Evolutionary conservation across 2,888 invertebrate genomes (phyloP).

Genomic region (Pollenia amentaria): DNA sequence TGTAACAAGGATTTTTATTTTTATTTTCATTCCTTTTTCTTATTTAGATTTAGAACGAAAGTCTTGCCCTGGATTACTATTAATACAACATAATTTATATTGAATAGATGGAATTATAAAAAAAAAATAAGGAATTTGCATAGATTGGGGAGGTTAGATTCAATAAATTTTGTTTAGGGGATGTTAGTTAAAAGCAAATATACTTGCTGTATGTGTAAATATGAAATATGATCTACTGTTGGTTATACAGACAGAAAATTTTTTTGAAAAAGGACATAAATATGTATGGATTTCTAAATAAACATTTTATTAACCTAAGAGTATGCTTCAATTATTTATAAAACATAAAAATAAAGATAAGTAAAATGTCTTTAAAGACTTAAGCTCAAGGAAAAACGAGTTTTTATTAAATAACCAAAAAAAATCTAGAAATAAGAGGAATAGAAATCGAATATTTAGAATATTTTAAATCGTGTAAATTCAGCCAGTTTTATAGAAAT

Average conservation of each 20-base stretch:
- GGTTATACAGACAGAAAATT: neutral
- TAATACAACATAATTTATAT: constrained; percentile 60
- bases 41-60: neutral
- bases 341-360: constrained; percentile 2
- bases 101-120: constrained; percentile 1
- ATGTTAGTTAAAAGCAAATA: constrained; percentile 38
- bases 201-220: constrained; percentile 52
- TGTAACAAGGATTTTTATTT: constrained; percentile 38
- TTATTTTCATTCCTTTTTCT: constrained; percentile 16
- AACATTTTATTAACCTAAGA: constrained; percentile 43
- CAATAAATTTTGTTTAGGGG: constrained; percentile 34
- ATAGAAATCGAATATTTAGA: too few relatives aligned
- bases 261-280: constrained; percentile 2
- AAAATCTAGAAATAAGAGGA: neutral
- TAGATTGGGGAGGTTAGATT: constrained; percentile 45
- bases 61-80: constrained; percentile 41
- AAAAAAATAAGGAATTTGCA: constrained; percentile 28
- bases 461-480: too few relatives aligned
- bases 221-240: constrained; percentile 61
- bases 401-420: neutral
- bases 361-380: neutral
- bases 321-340: constrained; percentile 30
- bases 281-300: constrained; percentile 20
- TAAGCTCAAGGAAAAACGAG: neutral
- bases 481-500: too few relatives aligned